Percentiles rank a stretch among this genome's conserved stretches.
Evolutionary conservation across 2,797 vertebrate genomes (phyloP).

Genomic region (Sebastes melanostomus): DNA sequence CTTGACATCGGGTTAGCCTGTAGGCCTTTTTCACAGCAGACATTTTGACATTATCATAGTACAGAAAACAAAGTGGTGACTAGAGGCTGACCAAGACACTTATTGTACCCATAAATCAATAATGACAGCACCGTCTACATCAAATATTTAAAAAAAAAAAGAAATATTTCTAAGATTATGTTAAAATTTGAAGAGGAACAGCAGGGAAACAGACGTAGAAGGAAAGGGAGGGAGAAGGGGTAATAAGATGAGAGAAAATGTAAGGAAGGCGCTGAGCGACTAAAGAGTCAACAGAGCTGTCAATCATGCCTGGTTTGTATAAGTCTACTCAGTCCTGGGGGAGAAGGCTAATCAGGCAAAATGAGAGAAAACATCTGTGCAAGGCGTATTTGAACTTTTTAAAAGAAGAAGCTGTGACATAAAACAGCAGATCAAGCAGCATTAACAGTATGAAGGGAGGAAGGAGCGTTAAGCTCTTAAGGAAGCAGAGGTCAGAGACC

Average conservation of each 20-base stretch:
- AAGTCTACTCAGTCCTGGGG: slow-evolving; percentile 18
- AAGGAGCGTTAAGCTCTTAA: background rate
- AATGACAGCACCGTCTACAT: background rate
- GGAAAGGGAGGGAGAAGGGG: background rate
- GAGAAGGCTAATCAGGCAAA: slow-evolving; percentile 28
- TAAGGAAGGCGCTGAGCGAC: background rate
- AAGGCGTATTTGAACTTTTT: background rate
- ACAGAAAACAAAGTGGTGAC: background rate
- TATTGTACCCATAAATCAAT: background rate
- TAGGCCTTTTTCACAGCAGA: background rate
- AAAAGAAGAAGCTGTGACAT: background rate
- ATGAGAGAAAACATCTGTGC: slow-evolving; percentile 34
- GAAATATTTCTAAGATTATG: background rate
- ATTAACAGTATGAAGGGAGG: background rate
- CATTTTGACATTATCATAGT: background rate
- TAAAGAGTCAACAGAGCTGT: slow-evolving; percentile 16
- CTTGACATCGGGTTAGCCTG: background rate
- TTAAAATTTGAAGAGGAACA: no score
- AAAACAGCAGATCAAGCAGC: background rate
- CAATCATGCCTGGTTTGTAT: slow-evolving; percentile 12
- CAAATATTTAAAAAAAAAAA: background rate
- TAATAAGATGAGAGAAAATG: slow-evolving; percentile 1
- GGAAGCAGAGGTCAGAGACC: background rate
- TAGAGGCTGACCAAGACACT: background rate
- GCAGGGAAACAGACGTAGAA: background rate